Percentiles rank a stretch among this genome's conserved stretches.
Evolutionary conservation across 2,888 invertebrate species (phyloP).

Genomic region (Tetragonula carbonaria): DNA sequence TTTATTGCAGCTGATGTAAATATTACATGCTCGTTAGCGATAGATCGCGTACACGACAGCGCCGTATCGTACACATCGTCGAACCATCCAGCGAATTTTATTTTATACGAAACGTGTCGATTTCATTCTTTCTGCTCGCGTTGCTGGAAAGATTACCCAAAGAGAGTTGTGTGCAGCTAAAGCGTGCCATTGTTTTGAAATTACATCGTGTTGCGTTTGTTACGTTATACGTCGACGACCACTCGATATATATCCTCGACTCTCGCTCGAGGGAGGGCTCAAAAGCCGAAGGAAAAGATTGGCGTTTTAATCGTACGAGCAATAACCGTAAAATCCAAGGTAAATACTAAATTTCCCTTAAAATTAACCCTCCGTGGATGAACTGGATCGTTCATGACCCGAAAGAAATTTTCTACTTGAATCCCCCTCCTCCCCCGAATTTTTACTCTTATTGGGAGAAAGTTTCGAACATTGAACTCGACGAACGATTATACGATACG

Average conservation of each 20-base stretch:
- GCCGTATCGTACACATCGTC: neutral
- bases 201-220: constrained; percentile 5
- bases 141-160: constrained; percentile 24
- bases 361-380: neutral
- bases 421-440: neutral
- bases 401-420: neutral
- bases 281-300: neutral
- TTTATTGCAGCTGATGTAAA: constrained; percentile 78
- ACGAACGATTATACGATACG: neutral
- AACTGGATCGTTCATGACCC: neutral
- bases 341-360: neutral
- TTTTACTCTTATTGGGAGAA: neutral
- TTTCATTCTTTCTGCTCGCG: constrained; percentile 37
- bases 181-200: constrained; percentile 9
- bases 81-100: constrained; percentile 18
- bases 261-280: too few species aligned
- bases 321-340: neutral
- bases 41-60: constrained; percentile 57
- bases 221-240: neutral
- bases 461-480: neutral
- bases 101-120: constrained; percentile 27
- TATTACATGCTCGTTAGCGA: constrained; percentile 79
- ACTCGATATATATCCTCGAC: neutral
- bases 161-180: neutral
- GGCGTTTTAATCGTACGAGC: neutral